Evolutionary conservation across 1,140 invertebrate genomes (phyloP).

Genomic region (Drosophila sucinea): DNA sequence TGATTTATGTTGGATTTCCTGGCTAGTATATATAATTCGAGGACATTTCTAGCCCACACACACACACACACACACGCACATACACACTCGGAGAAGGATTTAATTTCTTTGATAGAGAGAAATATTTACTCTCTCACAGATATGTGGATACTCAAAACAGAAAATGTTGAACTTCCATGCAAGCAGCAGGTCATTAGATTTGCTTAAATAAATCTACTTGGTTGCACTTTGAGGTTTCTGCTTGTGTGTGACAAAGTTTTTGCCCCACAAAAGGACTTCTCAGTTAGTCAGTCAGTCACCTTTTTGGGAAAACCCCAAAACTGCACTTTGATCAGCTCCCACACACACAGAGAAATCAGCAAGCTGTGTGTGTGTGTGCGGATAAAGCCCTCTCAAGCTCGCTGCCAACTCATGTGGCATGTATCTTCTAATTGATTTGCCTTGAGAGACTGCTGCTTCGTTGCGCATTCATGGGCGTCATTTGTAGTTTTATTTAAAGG

Average conservation of each 20-base stretch:
- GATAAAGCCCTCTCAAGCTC: constrained; percentile 5
- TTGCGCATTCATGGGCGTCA: not conserved
- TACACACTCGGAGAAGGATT: not conserved
- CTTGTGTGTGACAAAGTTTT: constrained; percentile 3
- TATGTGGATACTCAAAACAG: not conserved
- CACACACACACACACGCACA: too few relatives aligned
- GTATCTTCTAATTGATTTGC: constrained; percentile 63
- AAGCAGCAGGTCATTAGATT: constrained; percentile 1
- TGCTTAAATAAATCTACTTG: constrained; percentile 5
- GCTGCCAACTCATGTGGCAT: constrained; percentile 36
- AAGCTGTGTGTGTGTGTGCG: not conserved
- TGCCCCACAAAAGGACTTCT: not conserved
- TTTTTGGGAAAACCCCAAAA: constrained; percentile 19
- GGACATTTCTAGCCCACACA: not conserved
- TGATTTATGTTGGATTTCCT: constrained; percentile 6
- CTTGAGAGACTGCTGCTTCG: constrained; percentile 1
- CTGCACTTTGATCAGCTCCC: constrained; percentile 7
- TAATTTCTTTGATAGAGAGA: constrained; percentile 5
- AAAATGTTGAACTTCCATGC: constrained; percentile 1
- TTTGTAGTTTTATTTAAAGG: not conserved
- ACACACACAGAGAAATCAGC: constrained; percentile 21
- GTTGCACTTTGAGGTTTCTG: constrained; percentile 8
- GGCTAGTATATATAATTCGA: not conserved
- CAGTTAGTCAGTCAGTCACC: constrained; percentile 18
- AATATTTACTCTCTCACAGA: not conserved